Base-by-base conservation (phyloP, 2,888 invertebrate species). In the Anagyrus pseudococci region DNA sequence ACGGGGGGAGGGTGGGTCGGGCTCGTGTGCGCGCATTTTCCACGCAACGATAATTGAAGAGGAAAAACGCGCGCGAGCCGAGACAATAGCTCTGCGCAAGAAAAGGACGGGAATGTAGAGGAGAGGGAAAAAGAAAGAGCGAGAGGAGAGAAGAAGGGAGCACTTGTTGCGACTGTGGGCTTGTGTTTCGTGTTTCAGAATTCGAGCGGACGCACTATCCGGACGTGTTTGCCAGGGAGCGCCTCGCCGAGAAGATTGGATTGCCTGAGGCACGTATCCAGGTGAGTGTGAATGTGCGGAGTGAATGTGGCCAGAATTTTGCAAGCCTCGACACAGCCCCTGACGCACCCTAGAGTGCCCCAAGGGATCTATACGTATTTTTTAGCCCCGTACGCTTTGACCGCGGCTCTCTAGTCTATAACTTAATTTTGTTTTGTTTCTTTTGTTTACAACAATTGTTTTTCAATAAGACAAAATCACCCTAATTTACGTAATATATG, bases 251-350 rank as follows among this genome's bases (percentile, higher is more conserved):
- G 85, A 96, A 96, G 89, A 97, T 97, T 85, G 94, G 94, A 87
- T 91, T 97, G 85, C 96, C 96, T 85, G 96, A 96, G 90, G 96
- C 96, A 86, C 91, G 96, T 89, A 97, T 97, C 89, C 96, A 97
- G 93, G 96, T 96, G 89, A 88, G 90, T 88, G 86, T 85, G 85
- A 80, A 78, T 78, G 80, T 77, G 76, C 72, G 65, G 71, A 59
- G 70, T 67, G 78, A 76, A 74, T 75, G 76, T 70, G 75, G 68
- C 52, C 71, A 72, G 71, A n/a, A n/a, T n/a, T 73, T 62, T 58
- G 48, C 62, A 52, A 62, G 66, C 63, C n/a, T n/a, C n/a, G n/a
- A n/a, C n/a, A n/a, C n/a, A n/a, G n/a, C n/a, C n/a, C n/a, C n/a
- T n/a, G n/a, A n/a, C n/a, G n/a, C n/a, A n/a, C n/a, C n/a, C n/a